Evolutionary conservation across 2,113 vertebrate species (phyloP), one percentile per base, ranked within the genome.

Genomic region (Lanius collurio): DNA sequence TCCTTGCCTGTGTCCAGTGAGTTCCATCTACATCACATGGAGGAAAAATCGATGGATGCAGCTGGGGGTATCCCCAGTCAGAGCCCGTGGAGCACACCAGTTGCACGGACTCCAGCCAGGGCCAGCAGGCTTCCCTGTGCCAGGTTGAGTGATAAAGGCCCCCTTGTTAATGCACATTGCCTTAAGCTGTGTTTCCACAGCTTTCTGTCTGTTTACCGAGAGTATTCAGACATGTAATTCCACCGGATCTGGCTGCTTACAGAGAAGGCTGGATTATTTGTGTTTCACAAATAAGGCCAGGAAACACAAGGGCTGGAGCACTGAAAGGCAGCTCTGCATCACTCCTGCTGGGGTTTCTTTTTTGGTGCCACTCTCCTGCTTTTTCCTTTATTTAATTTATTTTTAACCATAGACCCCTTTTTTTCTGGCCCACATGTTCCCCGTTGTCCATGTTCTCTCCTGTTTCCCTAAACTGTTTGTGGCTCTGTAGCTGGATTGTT

Each of bases 211-310:
- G 92, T 96, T 95, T 94, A 89, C 94, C 2, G 6, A 92, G 86
- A 50, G 68, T 71, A 88, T 85, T 91, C 95, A 95, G 93, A 96
- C 91, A 14, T 87, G 77, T 92, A 89, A 96, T 95, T 96, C 95
- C 95, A 93, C 92, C 78, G 77, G 92, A 95, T 96, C 94, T 88
- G 93, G 70, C 95, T 94, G 94, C 90, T 90, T 91, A 92, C 24
- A 1, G 83, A 89, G 83, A 24, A 70, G 90, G 86, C 86, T 89
- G 92, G 80, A 52, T 89, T 97, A 93, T 96, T 96, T 97, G 80
- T 96, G 90, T 94, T 96, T 89, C 95, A 73, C 83, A 90, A 95
- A 89, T 89, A 95, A 90, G 77, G 96, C 94, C 96, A 96, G 93
- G 87, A 92, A 92, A 93, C 13, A 23, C 80, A 81, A 90, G 83